Base-by-base conservation (phyloP, 2,888 invertebrate species). In the Mylabris sibirica region DNA sequence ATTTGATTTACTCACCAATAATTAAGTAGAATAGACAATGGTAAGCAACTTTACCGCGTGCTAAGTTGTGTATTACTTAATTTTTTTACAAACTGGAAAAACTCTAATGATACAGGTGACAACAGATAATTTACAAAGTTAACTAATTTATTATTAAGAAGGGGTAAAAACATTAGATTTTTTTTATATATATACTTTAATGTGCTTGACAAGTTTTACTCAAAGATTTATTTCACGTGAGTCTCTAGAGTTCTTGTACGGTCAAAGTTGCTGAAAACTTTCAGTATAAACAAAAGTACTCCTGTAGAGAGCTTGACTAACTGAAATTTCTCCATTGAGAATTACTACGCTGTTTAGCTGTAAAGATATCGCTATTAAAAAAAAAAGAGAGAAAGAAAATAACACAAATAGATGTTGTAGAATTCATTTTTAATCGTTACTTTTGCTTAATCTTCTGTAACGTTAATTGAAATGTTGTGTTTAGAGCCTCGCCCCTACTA, bases 191-290 rank as follows among this genome's bases (percentile, higher is more conserved):
- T n/a, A n/a, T 53, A 22, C 22, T 53, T 53, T 3, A 24, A 53
- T 53, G 22, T 24, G 24, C 14, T 24, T 22, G 53, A 53, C 53
- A 53, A 53, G 53, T 53, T 53, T 8, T 24, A 53, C 2, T 14
- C 12, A 22, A 34, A 66, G 64, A 69, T 59, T 66, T 59, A 64
- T 69, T 66, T 64, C 66, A 60, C 66, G 69, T 69, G 66, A 69
- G 59, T 24, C 69, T 63, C 64, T 53, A 24, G 24, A 53, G 53
- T 9, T 49, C 20, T 49, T 49, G 20, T 11, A 20, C 49, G n/a
- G 41, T 44, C 41, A n/a, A 44, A 44, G 41, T 44, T 44, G 17
- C 41, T 38, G 5, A 17, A 44, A 44, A 44, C 41, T 44, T 44
- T 44, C 17, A n/a, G n/a, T n/a, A 8, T 17, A 17, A 44, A 44